Evolutionary conservation across 2,113 vertebrate species (phyloP).

Genomic region (Heterocephalus glaber): DNA sequence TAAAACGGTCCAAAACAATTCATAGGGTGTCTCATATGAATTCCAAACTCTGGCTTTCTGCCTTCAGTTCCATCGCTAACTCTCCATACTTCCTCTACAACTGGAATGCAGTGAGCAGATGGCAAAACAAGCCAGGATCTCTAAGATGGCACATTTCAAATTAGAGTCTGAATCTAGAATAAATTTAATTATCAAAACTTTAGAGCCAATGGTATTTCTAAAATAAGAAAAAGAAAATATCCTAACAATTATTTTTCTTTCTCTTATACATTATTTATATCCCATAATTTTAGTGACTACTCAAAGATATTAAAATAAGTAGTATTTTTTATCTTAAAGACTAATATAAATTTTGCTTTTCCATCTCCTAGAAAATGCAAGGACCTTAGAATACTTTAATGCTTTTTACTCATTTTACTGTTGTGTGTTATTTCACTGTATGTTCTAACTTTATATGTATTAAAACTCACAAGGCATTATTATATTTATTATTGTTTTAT

Average conservation of each 20-base stretch:
- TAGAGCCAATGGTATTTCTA: slow-evolving; percentile 42
- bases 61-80: not conserved
- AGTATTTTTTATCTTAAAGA: not conserved
- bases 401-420: not conserved
- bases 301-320: not conserved
- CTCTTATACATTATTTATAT: not conserved
- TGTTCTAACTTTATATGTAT: slow-evolving; percentile 20
- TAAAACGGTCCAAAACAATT: not conserved
- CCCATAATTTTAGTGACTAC: not conserved
- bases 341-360: not conserved
- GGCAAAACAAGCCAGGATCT: not conserved
- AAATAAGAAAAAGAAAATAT: not conserved
- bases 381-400: not conserved
- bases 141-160: not conserved
- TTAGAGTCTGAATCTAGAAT: slow-evolving; percentile 63
- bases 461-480: not conserved
- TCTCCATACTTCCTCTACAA: not conserved
- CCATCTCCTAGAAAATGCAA: not conserved
- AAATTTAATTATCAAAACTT: slow-evolving; percentile 47
- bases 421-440: not conserved
- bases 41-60: not conserved
- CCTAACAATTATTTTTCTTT: not conserved
- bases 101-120: not conserved
- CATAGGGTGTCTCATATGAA: not conserved
- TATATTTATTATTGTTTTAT: not conserved